Base-by-base conservation (phyloP, 2,888 invertebrate species). In the Eristalinus sepulchralis region DNA sequence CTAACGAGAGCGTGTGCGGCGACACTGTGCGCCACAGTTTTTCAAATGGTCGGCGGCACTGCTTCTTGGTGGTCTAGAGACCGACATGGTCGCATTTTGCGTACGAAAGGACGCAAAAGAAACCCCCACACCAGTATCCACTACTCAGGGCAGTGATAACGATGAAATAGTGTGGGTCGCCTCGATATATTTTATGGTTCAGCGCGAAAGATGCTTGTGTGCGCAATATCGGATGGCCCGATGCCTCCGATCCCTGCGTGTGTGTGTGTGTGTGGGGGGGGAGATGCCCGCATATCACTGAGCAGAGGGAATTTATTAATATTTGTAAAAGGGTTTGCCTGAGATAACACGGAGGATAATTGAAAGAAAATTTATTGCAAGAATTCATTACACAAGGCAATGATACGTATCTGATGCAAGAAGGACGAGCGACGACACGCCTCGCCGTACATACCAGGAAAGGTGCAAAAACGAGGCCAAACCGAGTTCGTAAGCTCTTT, bases 111-210 rank as follows among this genome's bases (percentile, higher is more conserved):
- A 31, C n/a, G 11, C 24, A 57, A 57, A 57, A 57, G 24, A 33
- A 64, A 80, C 76, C 71, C 57, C 27, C 27, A 36, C 72, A 77
- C 47, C 17, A 72, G 63, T 34, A 71, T 22, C 55, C 36, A 81
- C 76, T 55, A 66, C 64, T 76, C 67, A 72, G 72, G 47, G 67
- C 67, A 71, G 63, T 70, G 77, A 85, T 82, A 82, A 82, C 72
- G 60, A 82, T 85, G 85, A 85, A 73, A 82, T 82, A 82, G 82
- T 72, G 66, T 66, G 72, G 81, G 71, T 73, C 77, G 57, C 82
- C 68, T 59, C 72, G 68, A 82, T 81, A 82, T 85, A 72, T 62
- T 82, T 77, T 82, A 76, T 60, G 80, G 66, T 71, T 62, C 39
- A 62, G 27, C 39, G 62, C 27, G 63, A 64, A 81, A 82, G 76